Conservation (phyloP, 2,797 vertebrate species). For the Scleropages formosus region DNA sequence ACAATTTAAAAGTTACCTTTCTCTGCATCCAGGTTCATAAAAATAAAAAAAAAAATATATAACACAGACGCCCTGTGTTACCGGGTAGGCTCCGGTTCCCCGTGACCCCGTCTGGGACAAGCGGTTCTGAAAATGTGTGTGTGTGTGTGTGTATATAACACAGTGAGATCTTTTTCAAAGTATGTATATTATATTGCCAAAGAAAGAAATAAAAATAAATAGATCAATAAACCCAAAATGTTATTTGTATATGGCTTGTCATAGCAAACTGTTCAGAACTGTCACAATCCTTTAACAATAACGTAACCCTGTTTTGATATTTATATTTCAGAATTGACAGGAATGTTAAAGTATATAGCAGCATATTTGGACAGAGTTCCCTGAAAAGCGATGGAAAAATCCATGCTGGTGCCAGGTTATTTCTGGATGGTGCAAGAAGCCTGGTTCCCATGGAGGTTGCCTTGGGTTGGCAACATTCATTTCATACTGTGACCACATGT, state of each 20-base stretch:
- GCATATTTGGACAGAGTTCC: constrained; percentile 39
- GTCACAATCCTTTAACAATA: background rate
- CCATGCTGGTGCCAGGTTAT: constrained; percentile 66
- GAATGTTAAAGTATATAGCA: constrained; percentile 38
- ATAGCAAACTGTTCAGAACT: background rate
- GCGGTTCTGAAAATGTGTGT: no score
- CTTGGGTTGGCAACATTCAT: constrained; percentile 43
- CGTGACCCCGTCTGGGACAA: no score
- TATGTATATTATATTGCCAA: no score
- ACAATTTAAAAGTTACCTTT: no score
- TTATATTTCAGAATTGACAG: background rate
- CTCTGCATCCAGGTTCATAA: no score
- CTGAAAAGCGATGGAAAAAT: constrained; percentile 70
- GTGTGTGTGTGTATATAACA: no score
- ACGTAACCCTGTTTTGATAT: no score
- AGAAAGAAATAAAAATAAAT: no score
- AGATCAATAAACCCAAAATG: no score
- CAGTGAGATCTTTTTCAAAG: no score
- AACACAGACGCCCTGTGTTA: background rate
- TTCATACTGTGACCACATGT: constrained; percentile 56
- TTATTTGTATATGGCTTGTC: no score
- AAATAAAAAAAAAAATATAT: background rate
- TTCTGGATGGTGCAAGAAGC: constrained; percentile 47
- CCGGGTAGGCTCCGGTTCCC: no score
- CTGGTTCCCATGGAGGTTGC: constrained; percentile 40